Evolutionary conservation across 2,797 vertebrate species (phyloP), one percentile per base, ranked within the genome.

Genomic region (Sebastiscus tertius): DNA sequence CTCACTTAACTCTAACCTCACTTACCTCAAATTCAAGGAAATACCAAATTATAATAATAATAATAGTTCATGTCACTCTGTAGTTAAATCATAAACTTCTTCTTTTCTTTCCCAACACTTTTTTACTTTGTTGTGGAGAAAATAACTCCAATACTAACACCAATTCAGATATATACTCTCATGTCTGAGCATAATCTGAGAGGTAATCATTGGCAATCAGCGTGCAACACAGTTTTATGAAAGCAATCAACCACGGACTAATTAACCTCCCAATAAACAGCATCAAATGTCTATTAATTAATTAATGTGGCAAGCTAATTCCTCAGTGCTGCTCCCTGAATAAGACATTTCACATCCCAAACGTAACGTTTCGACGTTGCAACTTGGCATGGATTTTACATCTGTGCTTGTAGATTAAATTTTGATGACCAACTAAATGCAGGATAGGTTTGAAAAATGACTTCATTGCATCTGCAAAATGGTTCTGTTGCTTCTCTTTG

Each of bases 211-310:
- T 13, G 22, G 66, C 29, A 72, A 76, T 80, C 74, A 55, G 62
- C 5, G 13, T 65, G 52, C 12, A 80, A 52, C 12, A 34, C 16
- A 46, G n/a, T 77, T 66, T 80, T 55, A 58, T 64, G 49, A 75
- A 79, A 75, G 68, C 61, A 80, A 73, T 76, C 65, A 77, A 59
- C 46, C 42, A 22, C 26, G n/a, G 39, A 42, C 62, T 81, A 75
- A 88, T 88, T 83, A 87, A 67, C 56, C 10, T 16, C 18, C 27
- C 4, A 46, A 77, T 63, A 72, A 80, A 77, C 42, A 63, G 9
- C 63, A 39, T 66, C 62, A 83, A 66, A 85, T 70, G 65, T 68
- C 13, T 36, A 69, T 71, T 52, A 56, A n/a, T 87, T 81, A 66
- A 84, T 82, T 75, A 80, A 33, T 3, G 1, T 63, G 61, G 20